Conservation (phyloP, 2,888 invertebrate genomes). For the Bellardia pandia region DNA sequence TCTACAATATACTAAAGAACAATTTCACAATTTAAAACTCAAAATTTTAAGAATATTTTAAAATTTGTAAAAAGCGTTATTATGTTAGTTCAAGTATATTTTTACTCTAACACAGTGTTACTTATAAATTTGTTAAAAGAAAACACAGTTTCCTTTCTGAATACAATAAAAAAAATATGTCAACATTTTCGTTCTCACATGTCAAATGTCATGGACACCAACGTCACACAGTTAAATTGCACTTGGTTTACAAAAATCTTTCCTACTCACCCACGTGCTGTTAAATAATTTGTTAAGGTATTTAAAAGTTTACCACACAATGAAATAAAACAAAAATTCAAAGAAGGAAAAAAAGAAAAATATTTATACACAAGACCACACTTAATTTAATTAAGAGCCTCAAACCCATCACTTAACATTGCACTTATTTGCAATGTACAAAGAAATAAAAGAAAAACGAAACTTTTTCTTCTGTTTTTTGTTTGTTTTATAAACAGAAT, state of each 20-base stretch:
- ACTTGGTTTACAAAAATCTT: neutral
- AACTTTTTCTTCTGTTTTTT: slow-evolving; percentile 7
- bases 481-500: neutral
- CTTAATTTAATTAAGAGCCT: slow-evolving; percentile 68
- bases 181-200: no score
- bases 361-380: slow-evolving; percentile 59
- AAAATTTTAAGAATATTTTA: no score
- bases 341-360: slow-evolving; percentile 30
- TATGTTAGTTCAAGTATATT: no score
- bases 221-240: no score
- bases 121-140: no score
- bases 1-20: no score
- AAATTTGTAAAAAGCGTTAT: no score
- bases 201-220: no score
- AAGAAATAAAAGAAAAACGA: slow-evolving; percentile 29
- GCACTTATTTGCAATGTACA: slow-evolving; percentile 57
- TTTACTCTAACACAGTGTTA: no score
- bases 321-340: slow-evolving; percentile 20
- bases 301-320: slow-evolving; percentile 31
- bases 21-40: no score
- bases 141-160: no score
- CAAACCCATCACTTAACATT: slow-evolving; percentile 64
- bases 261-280: neutral
- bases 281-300: slow-evolving; percentile 24
- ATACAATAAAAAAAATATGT: no score